Evolutionary conservation across 2,888 invertebrate genomes (phyloP).

Genomic region (Cerceris rybyensis): DNA sequence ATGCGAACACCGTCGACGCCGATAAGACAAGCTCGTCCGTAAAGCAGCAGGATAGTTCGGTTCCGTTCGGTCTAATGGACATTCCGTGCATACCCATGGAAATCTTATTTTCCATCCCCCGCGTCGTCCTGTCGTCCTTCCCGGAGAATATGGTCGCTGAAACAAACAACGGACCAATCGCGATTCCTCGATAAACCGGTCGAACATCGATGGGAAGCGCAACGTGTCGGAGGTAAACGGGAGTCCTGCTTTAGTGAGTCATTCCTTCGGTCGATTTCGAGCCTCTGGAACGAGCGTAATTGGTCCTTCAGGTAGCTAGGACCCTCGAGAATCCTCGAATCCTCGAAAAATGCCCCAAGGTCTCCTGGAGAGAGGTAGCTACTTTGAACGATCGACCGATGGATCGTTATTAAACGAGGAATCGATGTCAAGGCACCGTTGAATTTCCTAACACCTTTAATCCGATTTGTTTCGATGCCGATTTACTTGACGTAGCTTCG

Average conservation of each 20-base stretch:
- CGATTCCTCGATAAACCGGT: constrained; percentile 46
- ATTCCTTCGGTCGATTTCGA: constrained; percentile 28
- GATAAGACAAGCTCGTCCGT: constrained; percentile 45
- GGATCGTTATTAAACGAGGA: neutral
- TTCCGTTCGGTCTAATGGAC: constrained; percentile 63
- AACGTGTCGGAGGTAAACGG: neutral
- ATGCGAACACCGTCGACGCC: constrained; percentile 22
- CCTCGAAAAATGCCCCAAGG: constrained; percentile 34
- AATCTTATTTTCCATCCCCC: constrained; percentile 14
- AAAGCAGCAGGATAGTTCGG: neutral
- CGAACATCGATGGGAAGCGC: constrained; percentile 4
- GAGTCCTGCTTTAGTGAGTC: constrained; percentile 30
- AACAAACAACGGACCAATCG: constrained; percentile 40
- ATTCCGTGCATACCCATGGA: constrained; percentile 55
- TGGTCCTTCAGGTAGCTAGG: constrained; percentile 57
- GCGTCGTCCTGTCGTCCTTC: neutral
- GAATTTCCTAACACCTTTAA: neutral
- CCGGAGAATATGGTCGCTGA: constrained; percentile 15
- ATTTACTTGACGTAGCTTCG: too few relatives aligned
- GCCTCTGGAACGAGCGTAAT: constrained; percentile 39
- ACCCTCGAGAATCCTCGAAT: constrained; percentile 22
- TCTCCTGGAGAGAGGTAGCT: neutral
- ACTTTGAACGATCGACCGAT: constrained; percentile 19
- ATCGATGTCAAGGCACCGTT: neutral
- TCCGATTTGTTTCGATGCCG: neutral